Percentiles rank a stretch among this genome's conserved stretches.
These are phyloP conservation scores for Mastigias papua DNA, from an alignment of 30 jellyfish, hydroid and myxozoan genomes.

Conservation along the genomic window DNA sequence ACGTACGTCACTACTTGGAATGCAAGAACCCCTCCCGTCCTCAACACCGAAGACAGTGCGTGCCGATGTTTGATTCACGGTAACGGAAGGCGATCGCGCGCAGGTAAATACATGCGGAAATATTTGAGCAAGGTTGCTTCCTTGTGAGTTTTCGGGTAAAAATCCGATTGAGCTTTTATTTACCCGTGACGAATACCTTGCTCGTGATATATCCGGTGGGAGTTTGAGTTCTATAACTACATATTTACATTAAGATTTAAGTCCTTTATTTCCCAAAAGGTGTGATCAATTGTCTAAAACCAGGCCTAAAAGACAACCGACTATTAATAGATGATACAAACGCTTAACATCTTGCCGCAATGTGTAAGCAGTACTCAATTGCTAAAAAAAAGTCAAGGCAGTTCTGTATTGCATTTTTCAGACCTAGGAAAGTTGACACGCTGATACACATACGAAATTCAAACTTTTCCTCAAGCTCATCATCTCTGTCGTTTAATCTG, in stretches of 20 bases:
- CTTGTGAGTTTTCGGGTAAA: slow-evolving; percentile 13
- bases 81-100: not conserved
- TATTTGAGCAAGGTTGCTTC: slow-evolving; percentile 11
- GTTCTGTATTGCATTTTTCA: too few species aligned
- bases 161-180: slow-evolving; percentile 1
- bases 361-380: not conserved
- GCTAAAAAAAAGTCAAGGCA: too few species aligned
- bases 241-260: not conserved
- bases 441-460: too few species aligned
- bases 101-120: slow-evolving; percentile 7
- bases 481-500: too few species aligned
- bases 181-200: slow-evolving; percentile 34
- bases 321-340: slow-evolving; percentile 18
- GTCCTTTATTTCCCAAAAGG: not conserved
- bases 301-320: slow-evolving; percentile 2
- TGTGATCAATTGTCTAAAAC: not conserved
- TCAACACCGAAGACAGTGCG: not conserved
- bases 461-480: too few species aligned
- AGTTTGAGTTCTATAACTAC: not conserved
- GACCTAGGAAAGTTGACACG: too few species aligned
- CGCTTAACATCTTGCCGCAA: slow-evolving; percentile 28
- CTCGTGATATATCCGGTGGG: slow-evolving; percentile 17
- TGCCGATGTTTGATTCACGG: not conserved
- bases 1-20: slow-evolving; percentile 7
- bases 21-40: not conserved